phyloP scores from a whole-genome alignment of 2,797 vertebrate genomes.

The Tokudaia tokunoshimensis region DNA sequence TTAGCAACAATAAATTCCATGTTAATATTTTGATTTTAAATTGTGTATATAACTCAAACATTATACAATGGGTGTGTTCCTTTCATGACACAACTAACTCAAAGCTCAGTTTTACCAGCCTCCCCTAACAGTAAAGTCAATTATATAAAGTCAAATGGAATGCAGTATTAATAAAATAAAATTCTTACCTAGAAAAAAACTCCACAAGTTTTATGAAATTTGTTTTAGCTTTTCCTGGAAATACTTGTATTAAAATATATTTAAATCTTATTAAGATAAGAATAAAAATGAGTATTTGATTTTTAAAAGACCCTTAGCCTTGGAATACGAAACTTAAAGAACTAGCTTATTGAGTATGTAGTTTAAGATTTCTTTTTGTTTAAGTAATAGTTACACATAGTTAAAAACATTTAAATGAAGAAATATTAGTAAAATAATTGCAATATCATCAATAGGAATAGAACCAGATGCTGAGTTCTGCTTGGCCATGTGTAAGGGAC shows the following conservation, averaged over 20 bases:
- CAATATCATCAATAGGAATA: not conserved
- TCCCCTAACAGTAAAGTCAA: not conserved
- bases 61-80: not conserved
- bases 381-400: not conserved
- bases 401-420: conserved; percentile 12
- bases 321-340: not conserved
- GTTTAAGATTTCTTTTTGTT: not conserved
- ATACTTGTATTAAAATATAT: not conserved
- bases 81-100: conserved; percentile 4
- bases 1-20: not conserved
- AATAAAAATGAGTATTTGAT: not conserved
- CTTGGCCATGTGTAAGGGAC: not conserved
- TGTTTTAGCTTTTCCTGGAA: conserved; percentile 31
- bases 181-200: conserved; percentile 32
- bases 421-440: conserved; percentile 32
- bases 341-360: conserved; percentile 1
- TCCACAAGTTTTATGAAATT: not conserved
- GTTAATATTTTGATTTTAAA: conserved; percentile 35
- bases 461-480: not conserved
- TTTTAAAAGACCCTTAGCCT: not conserved
- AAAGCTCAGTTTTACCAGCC: not conserved
- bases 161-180: conserved; percentile 38
- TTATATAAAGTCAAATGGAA: conserved; percentile 28
- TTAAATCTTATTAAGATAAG: conserved; percentile 10
- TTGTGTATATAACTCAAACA: not conserved